Evolutionary conservation across 2,888 invertebrate species (phyloP), one percentile per base, ranked within the genome.

Genomic region (Chloroclystis v-ata): DNA sequence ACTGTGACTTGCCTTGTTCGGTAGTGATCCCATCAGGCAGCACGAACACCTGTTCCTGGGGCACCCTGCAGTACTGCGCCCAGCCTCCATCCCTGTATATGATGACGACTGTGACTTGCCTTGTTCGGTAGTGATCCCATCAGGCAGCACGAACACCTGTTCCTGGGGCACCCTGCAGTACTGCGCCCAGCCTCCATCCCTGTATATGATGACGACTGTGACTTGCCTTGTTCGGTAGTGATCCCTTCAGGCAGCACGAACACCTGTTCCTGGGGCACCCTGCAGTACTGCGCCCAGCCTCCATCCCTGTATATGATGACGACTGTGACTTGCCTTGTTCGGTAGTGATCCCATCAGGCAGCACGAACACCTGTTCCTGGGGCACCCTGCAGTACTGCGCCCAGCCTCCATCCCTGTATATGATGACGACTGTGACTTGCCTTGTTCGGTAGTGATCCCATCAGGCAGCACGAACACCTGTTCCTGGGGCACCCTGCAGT

Each of bases 161-260:
- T 69, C 71, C 43, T 91, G 90, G 0, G 92, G 92, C 1, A 89
- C 90, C 11, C 83, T 37, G n/a, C 82, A 88, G 61, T 90, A 93
- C 51, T 91, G 89, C 0, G 93, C 91, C 92, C 92, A 93, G 13
- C 93, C 93, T 0, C 93, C 93, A 52, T 93, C 82, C 24, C 70
- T 75, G 68, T 75, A 91, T 40, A 93, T 91, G 0, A 93, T 93
- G 0, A 93, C 78, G 0, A 90, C 56, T 93, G 92, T 63, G 92
- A 92, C 20, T 80, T 85, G 0, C 91, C 92, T 2, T 71, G 75
- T 59, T 33, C 91, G 91, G 60, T 93, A 94, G 61, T 75, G 85
- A 1, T 85, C 63, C 63, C 93, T 93, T 89, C 1, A 89, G 82
- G 29, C 80, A 71, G 67, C 94, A 94, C 1, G 92, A 89, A 28